Evolutionary conservation across 2,797 vertebrate species (phyloP), one percentile per base, ranked within the genome.

Genomic region (Paguma larvata): DNA sequence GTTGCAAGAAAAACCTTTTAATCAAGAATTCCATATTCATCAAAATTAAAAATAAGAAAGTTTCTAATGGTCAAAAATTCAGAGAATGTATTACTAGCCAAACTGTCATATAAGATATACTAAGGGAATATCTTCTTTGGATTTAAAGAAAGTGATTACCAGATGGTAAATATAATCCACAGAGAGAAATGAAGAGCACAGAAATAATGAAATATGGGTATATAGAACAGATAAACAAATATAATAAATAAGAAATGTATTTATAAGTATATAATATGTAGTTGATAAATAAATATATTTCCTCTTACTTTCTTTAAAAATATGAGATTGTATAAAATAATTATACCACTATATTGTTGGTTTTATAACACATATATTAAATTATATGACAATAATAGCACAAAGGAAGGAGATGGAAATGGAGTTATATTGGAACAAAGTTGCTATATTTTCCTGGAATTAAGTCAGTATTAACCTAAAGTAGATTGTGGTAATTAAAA

Each of bases 21-120:
- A 73, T 85, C 34, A 95, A 95, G 79, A 91, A 89, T 86, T 91
- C 73, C 79, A 23, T 86, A 83, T 89, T 34, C 84, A 88, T 85
- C 41, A 92, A 94, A 91, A 86, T 44, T 91, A 87, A 97, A 95
- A 86, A 44, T 73, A 93, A 93, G 75, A 41, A 70, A 51, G 79
- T 79, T 95, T 68, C 44, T 84, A 11, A 84, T 96, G 68, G 93
- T 62, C 51, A 85, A 77, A 97, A 90, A 85, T 67, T 86, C 46
- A 83, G 59, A 65, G 48, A 75, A 84, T 70, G 75, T 85, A 67
- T 94, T 92, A 67, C 85, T 93, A 41, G 38, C 83, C 30, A 53
- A 83, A 34, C 27, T 95, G 21, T 97, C 89, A 86, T 41, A 56
- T 12, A 86, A 78, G 73, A 80, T 79, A 92, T 85, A 59, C 63